A percentile compares a stretch with the other conserved stretches of the same genome.
phyloP scores from a whole-genome alignment of 2,888 invertebrate species.

The Catocala nupta region DNA sequence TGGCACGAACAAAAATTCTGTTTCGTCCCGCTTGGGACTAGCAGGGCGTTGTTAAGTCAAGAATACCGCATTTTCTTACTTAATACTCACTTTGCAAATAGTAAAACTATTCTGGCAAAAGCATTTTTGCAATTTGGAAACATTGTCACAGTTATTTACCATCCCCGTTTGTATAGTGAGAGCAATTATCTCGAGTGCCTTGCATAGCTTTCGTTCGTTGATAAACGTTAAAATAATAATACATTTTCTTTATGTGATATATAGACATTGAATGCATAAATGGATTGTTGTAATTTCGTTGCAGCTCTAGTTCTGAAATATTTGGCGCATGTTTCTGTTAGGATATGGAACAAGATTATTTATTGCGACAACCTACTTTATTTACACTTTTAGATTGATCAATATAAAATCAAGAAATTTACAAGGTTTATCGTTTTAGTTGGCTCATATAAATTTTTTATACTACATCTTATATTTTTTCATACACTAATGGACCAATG shows the following conservation, averaged over 20 bases:
- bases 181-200: constrained; percentile 15
- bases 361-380: no score
- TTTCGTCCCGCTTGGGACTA: constrained; percentile 28
- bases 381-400: no score
- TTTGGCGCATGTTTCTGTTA: no score
- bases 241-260: background rate
- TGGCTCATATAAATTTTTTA: no score
- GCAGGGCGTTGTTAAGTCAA: constrained; percentile 33
- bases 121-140: constrained; percentile 16
- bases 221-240: constrained; percentile 20
- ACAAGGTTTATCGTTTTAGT: no score
- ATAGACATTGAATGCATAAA: no score
- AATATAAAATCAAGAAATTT: no score
- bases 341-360: no score
- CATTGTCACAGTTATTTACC: constrained; percentile 25
- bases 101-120: constrained; percentile 45
- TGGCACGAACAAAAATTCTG: constrained; percentile 59
- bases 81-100: constrained; percentile 37
- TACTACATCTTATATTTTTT: no score
- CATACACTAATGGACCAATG: no score
- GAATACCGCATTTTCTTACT: constrained; percentile 49
- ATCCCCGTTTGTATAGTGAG: constrained; percentile 10
- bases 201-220: constrained; percentile 18
- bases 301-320: no score
- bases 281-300: no score